Evolutionary conservation across 2,888 invertebrate species (phyloP).

Genomic region (Leptinotarsa peninsularis): DNA sequence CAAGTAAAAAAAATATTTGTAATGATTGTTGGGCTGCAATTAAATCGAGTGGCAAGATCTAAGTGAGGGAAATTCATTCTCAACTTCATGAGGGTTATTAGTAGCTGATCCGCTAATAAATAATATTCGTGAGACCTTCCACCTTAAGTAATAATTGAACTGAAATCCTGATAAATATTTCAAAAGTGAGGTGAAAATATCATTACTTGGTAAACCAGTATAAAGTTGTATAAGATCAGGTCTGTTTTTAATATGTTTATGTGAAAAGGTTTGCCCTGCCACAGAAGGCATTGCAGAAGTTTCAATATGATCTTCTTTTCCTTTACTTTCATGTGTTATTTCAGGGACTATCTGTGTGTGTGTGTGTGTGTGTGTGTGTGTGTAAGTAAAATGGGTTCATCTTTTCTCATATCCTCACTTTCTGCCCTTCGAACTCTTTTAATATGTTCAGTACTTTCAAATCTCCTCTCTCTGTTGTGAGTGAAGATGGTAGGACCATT

Average conservation of each 20-base stretch:
- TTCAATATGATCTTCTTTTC: background rate
- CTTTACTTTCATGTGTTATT: background rate
- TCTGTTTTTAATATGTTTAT: background rate
- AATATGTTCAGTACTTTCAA: too few relatives aligned
- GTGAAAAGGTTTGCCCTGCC: background rate
- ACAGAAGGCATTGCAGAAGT: background rate
- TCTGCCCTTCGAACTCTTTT: background rate
- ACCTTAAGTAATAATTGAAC: background rate
- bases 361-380: too few relatives aligned
- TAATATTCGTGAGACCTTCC: slow-evolving; percentile 1
- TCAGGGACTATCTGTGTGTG: background rate
- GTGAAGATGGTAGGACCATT: too few relatives aligned
- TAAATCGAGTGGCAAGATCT: too few relatives aligned
- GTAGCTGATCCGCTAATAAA: too few relatives aligned
- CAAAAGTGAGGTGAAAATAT: too few relatives aligned
- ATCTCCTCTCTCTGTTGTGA: too few relatives aligned
- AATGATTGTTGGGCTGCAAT: too few relatives aligned
- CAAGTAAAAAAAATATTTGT: too few relatives aligned
- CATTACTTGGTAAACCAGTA: slow-evolving; percentile 7
- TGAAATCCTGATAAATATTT: too few relatives aligned
- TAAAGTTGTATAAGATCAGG: slow-evolving; percentile 5
- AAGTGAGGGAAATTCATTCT: too few relatives aligned
- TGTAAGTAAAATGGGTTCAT: background rate
- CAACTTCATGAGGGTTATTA: too few relatives aligned
- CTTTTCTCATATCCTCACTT: background rate